Percentiles rank a stretch among this genome's conserved stretches.
Evolutionary conservation across 2,113 vertebrate genomes (phyloP).

Genomic region (Junco hyemalis): DNA sequence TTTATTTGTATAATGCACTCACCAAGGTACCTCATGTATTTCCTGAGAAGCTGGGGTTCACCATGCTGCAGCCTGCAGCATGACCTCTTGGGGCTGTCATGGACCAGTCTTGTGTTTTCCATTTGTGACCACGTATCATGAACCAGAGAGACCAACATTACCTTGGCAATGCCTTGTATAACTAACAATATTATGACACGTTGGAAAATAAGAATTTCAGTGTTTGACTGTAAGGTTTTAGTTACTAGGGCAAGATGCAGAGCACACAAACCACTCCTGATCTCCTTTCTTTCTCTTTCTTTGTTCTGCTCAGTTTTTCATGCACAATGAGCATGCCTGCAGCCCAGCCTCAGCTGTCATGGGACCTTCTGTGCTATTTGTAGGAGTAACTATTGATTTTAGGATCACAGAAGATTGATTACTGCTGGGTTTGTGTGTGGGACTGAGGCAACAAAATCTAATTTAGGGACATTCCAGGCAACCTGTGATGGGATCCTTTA

Average conservation of each 20-base stretch:
- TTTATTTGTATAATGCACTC: neutral
- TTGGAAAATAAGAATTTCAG: neutral
- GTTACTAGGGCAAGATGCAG: neutral
- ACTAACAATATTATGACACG: neutral
- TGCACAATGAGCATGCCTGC: neutral
- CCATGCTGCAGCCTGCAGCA: neutral
- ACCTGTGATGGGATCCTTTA: neutral
- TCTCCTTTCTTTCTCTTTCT: neutral
- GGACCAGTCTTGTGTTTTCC: neutral
- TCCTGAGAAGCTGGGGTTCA: neutral
- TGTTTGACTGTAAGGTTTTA: neutral
- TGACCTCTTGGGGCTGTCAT: neutral
- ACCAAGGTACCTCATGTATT: neutral
- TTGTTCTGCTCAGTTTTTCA: neutral
- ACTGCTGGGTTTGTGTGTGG: neutral
- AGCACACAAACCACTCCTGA: neutral
- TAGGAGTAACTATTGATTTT: neutral
- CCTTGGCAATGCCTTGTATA: neutral
- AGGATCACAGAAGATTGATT: neutral
- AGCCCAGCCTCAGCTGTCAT: neutral
- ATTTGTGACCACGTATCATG: neutral
- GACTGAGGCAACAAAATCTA: neutral
- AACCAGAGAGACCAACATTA: neutral
- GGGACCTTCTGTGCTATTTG: fast-evolving
- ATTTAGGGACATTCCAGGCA: neutral